phyloP scores from a whole-genome alignment of 1,140 invertebrate genomes.

The Orchestia grillus region DNA sequence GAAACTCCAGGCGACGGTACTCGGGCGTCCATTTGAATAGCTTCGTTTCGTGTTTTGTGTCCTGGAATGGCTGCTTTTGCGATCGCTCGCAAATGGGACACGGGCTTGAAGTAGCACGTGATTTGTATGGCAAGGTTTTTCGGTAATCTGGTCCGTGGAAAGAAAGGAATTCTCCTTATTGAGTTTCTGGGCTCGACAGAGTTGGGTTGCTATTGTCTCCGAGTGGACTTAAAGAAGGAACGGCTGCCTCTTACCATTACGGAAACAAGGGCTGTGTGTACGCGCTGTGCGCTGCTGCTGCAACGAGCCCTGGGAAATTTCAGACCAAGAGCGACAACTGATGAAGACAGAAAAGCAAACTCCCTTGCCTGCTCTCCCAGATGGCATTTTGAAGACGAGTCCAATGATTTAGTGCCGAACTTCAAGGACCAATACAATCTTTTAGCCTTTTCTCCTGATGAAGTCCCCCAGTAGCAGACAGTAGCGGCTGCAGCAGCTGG shows the following conservation, averaged over 20 bases:
- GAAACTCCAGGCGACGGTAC: neutral
- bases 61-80: neutral
- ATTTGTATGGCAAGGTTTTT: neutral
- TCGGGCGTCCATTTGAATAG: too few relatives aligned
- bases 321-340: neutral
- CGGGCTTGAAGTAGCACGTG: neutral
- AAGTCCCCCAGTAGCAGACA: neutral
- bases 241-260: neutral
- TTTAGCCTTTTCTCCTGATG: neutral
- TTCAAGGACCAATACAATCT: neutral
- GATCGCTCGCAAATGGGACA: neutral
- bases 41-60: neutral
- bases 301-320: neutral
- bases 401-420: neutral
- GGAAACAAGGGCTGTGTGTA: neutral
- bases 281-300: too few relatives aligned
- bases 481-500: neutral
- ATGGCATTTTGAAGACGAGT: neutral
- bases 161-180: neutral
- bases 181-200: neutral
- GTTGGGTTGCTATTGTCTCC: neutral
- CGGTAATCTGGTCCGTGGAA: neutral
- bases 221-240: neutral
- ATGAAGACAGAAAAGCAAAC: constrained; percentile 8
- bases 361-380: neutral